Evolutionary conservation across 2,797 vertebrate species (phyloP), one percentile per base, ranked within the genome.

Genomic region (Oreonectes daqikongensis): DNA sequence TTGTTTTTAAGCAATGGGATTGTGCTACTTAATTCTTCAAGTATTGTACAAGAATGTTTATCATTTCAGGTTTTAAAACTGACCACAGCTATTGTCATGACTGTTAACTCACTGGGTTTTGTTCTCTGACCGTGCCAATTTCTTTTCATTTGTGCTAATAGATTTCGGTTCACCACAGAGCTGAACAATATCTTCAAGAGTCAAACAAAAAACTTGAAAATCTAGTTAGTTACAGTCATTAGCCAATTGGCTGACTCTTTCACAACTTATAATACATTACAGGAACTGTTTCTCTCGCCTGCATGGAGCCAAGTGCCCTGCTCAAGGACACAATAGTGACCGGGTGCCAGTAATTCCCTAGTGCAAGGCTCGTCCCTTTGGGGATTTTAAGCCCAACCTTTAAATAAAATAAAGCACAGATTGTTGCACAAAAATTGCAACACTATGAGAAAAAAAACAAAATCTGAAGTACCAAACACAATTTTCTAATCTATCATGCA

Each of bases 271-370:
- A 46, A 32, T 48, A 48, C 12, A 35, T 52, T 40, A 73, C 28
- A 73, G 32, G 44, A 5, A 50, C 50, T 22, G 0, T 14, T 52
- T 61, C 59, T 2, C 59, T 50, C 30, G 18, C 71, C 60, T 40
- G n/a, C n/a, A n/a, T n/a, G 44, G 18, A 22, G 30, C 60, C 52
- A 40, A 73, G 50, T 40, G 20, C 20, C 48, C 17, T 72, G 40
- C 59, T 64, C 44, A 64, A 52, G 60, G 32, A 48, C 60, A 63
- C 57, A 52, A 26, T 24, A 50, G 8, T 26, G 44, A 73, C n/a
- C 18, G 42, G 32, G 17, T 64, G 2, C 59, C 20, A 64, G 20
- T 52, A 52, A 40, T n/a, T 73, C 15, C 63, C 10, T 1, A 52
- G 71, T 63, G 48, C 28, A n/a, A 32, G 9, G 35, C 44, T 50